Conservation (phyloP, 2,888 invertebrate genomes). For the Digitonthophagus gazella region DNA sequence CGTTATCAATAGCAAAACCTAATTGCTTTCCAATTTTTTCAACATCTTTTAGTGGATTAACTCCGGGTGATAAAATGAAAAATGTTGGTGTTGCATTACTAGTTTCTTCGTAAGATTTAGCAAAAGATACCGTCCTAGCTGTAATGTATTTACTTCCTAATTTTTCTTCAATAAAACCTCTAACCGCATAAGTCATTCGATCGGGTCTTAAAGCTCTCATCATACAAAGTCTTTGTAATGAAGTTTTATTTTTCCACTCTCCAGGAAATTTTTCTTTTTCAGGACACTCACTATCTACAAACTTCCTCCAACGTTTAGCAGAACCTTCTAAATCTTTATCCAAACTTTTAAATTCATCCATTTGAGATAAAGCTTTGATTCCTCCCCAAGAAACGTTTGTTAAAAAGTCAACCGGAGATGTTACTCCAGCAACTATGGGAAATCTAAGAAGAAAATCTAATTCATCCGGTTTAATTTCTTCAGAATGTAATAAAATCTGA, state of each 20-base stretch:
- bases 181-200: conserved; percentile 91
- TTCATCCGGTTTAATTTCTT: conserved; percentile 72
- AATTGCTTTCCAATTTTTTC: conserved; percentile 80
- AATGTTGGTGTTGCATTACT: conserved; percentile 84
- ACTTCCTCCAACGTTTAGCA: conserved; percentile 89
- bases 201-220: conserved; percentile 89
- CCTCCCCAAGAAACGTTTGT: conserved; percentile 85
- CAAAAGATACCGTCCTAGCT: conserved; percentile 75
- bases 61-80: conserved; percentile 92
- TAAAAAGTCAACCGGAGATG: conserved; percentile 81
- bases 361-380: conserved; percentile 72
- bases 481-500: conserved; percentile 60
- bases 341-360: conserved; percentile 78
- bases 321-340: conserved; percentile 92
- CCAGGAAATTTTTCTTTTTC: conserved; percentile 93
- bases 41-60: conserved; percentile 91
- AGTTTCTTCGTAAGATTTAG: conserved; percentile 83
- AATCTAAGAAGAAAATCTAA: conserved; percentile 85
- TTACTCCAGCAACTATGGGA: conserved; percentile 72
- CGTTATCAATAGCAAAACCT: conserved; percentile 74
- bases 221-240: conserved; percentile 85
- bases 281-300: conserved; percentile 87
- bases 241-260: conserved; percentile 90
- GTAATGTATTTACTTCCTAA: conserved; percentile 80
- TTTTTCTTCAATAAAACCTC: conserved; percentile 85